Conservation (phyloP, 2,797 vertebrate genomes). For the Microchirus variegatus region DNA sequence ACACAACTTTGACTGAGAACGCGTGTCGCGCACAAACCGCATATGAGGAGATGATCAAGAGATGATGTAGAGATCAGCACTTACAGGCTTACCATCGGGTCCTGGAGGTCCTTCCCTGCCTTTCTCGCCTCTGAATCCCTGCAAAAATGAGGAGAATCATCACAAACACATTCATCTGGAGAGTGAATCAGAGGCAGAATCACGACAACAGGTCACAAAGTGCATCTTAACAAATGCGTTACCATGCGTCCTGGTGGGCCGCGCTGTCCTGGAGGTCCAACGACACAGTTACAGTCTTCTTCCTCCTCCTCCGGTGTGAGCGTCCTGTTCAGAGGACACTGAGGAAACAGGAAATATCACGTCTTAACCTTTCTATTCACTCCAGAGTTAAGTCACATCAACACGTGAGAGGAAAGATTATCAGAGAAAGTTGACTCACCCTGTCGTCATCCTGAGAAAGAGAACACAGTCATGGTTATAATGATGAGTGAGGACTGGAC, state of each 20-base stretch:
- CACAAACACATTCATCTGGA: background rate
- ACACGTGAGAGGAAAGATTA: background rate
- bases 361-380: background rate
- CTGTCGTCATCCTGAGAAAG: conserved; percentile 81
- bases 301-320: conserved; percentile 59
- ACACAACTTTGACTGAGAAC: background rate
- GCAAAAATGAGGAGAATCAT: background rate
- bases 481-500: too few relatives aligned
- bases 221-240: conserved; percentile 10
- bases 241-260: conserved; percentile 77
- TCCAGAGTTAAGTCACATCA: background rate
- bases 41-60: background rate
- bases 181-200: too few relatives aligned
- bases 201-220: too few relatives aligned
- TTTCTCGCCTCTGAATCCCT: conserved; percentile 78
- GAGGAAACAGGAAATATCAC: conserved; percentile 1
- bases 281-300: conserved; percentile 73
- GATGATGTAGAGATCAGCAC: conserved; percentile 64
- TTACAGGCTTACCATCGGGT: conserved; percentile 83
- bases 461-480: conserved; percentile 6
- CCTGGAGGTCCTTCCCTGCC: conserved; percentile 79
- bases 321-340: conserved; percentile 81
- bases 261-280: conserved; percentile 67
- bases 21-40: background rate
- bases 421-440: conserved; percentile 72